Base-by-base conservation (phyloP, 2,888 invertebrate genomes). In the Patella depressa region DNA sequence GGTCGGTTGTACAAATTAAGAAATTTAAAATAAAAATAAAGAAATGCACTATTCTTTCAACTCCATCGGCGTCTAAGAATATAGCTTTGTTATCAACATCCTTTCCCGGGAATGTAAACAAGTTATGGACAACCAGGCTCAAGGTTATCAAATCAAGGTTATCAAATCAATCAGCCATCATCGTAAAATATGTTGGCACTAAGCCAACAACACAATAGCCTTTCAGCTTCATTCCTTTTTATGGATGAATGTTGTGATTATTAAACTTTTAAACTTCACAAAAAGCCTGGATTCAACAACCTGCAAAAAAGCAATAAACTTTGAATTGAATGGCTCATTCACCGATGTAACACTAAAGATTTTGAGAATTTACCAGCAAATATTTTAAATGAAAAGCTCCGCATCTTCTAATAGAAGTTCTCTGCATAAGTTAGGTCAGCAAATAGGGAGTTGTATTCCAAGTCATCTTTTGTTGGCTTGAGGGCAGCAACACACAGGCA, bases 401-500 rank as follows among this genome's bases (percentile, higher is more conserved):
- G 17, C 9, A 71, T 17, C 1, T 71, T 71, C 14, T 71, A 24
- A 24, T 24, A 24, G 24, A 24, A 24, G 24, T 24, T 24, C 24
- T 24, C 0, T 71, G 71, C 71, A 24, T 29, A 71, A 24, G 19
- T 71, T 17, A 19, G 71, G 29, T 24, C 12, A 34, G 73, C 73
- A 53, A 19, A 73, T 45, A 19, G 73, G 45, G 19, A 73, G 15
- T 7, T 19, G 17, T 73, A 34, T 53, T 45, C 45, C 2, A 73
- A 73, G 45, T 73, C 54, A 12, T 45, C 73, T 19, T 73, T 34
- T 73, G 12, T 53, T 73, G 73, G 73, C 19, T 7, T 29, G 4
- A 15, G 57, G n/a, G 57, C 57, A n/a, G 57, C 57, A 4, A 76
- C 71, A 14, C 74, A 72, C 72, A 19, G 76, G 53, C 55, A 76